A percentile compares a stretch with the other conserved stretches of the same genome.
Evolutionary conservation across 2,888 invertebrate species (phyloP).

Genomic region (Erynnis tages): DNA sequence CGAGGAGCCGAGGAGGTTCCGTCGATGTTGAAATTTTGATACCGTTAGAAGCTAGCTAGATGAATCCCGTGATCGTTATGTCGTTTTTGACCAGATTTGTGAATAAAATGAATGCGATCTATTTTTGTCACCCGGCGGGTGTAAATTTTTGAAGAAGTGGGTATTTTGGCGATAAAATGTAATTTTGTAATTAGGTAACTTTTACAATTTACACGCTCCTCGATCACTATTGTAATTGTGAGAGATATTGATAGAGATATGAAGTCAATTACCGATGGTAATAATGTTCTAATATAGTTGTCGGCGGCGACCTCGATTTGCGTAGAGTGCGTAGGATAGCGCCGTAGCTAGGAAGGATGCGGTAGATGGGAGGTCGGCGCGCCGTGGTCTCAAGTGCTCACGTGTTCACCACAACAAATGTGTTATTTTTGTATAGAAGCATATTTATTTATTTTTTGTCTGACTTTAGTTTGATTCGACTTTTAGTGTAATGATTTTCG

Average conservation of each 20-base stretch:
- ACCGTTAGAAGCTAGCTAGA: slow-evolving; percentile 52
- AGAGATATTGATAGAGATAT: slow-evolving; percentile 57
- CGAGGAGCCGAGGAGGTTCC: slow-evolving; percentile 23
- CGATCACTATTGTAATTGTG: slow-evolving; percentile 77
- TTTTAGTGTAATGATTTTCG: slow-evolving; percentile 54
- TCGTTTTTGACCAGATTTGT: slow-evolving; percentile 46
- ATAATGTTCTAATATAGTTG: slow-evolving; percentile 33
- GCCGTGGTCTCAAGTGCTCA: slow-evolving; percentile 61
- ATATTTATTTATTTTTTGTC: slow-evolving; percentile 77
- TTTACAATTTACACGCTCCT: slow-evolving; percentile 69
- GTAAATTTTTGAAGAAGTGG: slow-evolving; percentile 50
- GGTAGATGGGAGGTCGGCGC: slow-evolving; percentile 34
- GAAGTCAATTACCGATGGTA: slow-evolving; percentile 60
- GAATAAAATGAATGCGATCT: slow-evolving; percentile 45
- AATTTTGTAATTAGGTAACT: slow-evolving; percentile 67
- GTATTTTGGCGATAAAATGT: slow-evolving; percentile 68
- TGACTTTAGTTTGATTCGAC: slow-evolving; percentile 61
- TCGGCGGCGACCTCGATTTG: slow-evolving; percentile 37
- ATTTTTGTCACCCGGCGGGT: slow-evolving; percentile 64
- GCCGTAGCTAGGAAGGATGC: slow-evolving; percentile 34
- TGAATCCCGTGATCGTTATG: slow-evolving; percentile 31
- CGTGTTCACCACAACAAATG: slow-evolving; percentile 75
- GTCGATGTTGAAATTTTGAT: slow-evolving; percentile 29
- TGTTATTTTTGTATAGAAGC: slow-evolving; percentile 79
- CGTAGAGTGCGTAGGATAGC: slow-evolving; percentile 37